Evolutionary conservation across 2,113 vertebrate species (phyloP), one percentile per base, ranked within the genome.

Genomic region (Lophius piscatorius): DNA sequence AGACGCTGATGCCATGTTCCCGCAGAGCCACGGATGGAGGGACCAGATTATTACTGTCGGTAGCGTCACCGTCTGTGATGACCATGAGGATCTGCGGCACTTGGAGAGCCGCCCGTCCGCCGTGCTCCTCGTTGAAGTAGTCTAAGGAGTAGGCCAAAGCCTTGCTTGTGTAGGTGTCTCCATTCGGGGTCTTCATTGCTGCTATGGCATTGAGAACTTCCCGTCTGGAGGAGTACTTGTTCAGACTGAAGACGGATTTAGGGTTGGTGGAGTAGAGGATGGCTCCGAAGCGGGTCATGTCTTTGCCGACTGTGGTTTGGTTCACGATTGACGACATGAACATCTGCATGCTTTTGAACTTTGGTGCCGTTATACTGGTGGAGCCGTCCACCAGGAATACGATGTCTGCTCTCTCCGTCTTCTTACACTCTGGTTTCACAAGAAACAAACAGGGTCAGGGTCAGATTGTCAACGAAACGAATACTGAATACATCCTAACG

Each of bases 361-460:
- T 77, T 2, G 5, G 0, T 0, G 1, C 0, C 0, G 29, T 57
- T 24, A 92, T 83, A 46, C 82, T 88, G 1, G 31, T 66, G 21
- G 91, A 94, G 35, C 86, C 83, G 5, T 93, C 91, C 26, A 94
- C 88, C 52, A 93, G 60, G 78, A 94, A 94, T 23, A 95, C 91
- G 5, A 94, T 89, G 71, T 95, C 94, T 2, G 92, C 92, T 20
- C 74, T 63, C 31, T 91, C 84, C 4, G 77, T 90, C 71, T 70
- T 91, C 68, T 82, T 84, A 75, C 93, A 94, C 0, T 67, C 92
- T 93, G 65, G 9, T 41, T 48, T n/a, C 14, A 69, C 56, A 64
- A 8, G 56, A 40, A 56, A 58, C 1, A 54, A 34, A 35, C 2
- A 1, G 6, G 14, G 11, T 42, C 26, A 38, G 26, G 1, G 1